These are phyloP conservation scores for Cebus imitator DNA, from an alignment of 2,113 vertebrate genomes.

Conservation along the genomic window DNA sequence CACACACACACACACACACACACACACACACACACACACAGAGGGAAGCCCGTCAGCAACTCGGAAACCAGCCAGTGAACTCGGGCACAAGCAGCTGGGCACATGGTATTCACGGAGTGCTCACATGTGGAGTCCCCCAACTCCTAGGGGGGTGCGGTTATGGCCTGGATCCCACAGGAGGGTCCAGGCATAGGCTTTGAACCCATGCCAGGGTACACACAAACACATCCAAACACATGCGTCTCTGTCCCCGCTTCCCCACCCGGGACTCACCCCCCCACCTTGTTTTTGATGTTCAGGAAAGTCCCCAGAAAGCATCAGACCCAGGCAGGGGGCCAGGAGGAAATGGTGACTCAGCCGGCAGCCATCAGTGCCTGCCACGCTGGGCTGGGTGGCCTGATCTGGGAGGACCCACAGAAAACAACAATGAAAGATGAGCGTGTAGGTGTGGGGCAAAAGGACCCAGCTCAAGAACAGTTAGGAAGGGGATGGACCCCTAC, in stretches of 20 bases:
- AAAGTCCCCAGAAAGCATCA: slow-evolving; percentile 44
- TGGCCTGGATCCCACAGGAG: background rate
- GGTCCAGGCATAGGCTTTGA: background rate
- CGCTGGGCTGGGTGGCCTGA: background rate
- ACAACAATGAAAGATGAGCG: background rate
- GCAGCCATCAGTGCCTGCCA: background rate
- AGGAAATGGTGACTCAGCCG: background rate
- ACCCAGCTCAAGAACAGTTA: background rate
- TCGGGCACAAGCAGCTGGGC: accelerated
- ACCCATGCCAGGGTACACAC: accelerated
- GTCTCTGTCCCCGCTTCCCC: background rate
- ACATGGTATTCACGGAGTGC: accelerated
- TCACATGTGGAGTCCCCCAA: background rate
- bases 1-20: no score
- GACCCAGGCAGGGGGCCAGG: background rate
- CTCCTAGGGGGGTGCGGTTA: background rate
- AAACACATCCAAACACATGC: accelerated
- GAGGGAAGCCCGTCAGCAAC: no score
- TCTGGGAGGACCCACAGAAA: background rate
- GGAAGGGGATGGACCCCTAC: no score
- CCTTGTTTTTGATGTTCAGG: background rate
- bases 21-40: no score
- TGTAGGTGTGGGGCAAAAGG: accelerated
- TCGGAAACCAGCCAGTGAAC: background rate
- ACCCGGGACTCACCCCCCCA: background rate